phyloP scores from a whole-genome alignment of 2,797 vertebrate genomes.

The Syngnathus acus region DNA sequence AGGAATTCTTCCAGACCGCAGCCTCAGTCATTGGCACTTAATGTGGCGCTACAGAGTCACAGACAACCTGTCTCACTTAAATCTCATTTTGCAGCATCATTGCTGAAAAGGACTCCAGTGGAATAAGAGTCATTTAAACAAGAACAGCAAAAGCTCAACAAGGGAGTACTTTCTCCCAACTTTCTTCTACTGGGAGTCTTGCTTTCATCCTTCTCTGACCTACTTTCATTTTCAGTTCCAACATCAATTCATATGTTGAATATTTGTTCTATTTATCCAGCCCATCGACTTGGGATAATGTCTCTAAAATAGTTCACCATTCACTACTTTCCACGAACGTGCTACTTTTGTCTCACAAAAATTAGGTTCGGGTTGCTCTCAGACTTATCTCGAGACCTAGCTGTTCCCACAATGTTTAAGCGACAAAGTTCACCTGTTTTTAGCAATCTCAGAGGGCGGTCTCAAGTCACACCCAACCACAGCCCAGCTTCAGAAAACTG shows the following conservation, averaged over 20 bases:
- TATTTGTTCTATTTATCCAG: not conserved
- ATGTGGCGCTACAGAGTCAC: constrained; percentile 24
- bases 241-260: not conserved
- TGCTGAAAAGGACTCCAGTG: not conserved
- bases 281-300: not conserved
- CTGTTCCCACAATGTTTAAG: not conserved
- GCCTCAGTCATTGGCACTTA: constrained; percentile 46
- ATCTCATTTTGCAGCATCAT: not conserved
- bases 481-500: too few species aligned
- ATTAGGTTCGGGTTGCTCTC: not conserved
- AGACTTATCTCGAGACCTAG: too few species aligned
- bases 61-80: constrained; percentile 1
- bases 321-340: not conserved
- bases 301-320: not conserved
- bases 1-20: constrained; percentile 62
- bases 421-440: too few species aligned
- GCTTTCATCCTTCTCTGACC: not conserved
- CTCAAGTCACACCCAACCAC: too few species aligned
- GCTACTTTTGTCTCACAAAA: not conserved
- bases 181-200: not conserved
- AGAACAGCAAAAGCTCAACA: constrained; percentile 1
- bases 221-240: not conserved
- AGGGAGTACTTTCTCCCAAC: not conserved
- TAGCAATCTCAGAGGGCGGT: too few species aligned
- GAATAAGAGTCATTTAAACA: constrained; percentile 3